phyloP scores from a whole-genome alignment of 1,140 invertebrate species.

The Solenopsis fugax region DNA sequence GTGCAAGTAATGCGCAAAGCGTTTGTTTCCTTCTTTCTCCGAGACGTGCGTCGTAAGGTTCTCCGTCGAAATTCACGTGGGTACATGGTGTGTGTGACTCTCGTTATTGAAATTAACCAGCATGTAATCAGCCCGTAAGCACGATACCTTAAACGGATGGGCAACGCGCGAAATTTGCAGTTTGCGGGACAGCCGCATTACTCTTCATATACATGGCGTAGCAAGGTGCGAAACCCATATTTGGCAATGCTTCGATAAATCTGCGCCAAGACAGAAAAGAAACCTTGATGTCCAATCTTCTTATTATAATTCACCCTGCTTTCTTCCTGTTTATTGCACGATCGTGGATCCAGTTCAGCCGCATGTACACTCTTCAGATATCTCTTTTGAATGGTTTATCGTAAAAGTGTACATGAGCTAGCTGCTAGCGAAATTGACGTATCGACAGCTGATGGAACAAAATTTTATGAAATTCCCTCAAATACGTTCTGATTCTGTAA shows the following conservation, averaged over 20 bases:
- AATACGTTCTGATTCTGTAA: neutral
- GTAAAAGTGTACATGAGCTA: neutral
- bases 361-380: neutral
- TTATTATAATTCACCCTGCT: slow-evolving; percentile 40
- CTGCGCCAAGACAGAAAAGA: slow-evolving; percentile 71
- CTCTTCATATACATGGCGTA: slow-evolving; percentile 47
- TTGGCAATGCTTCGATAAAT: slow-evolving; percentile 82
- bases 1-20: slow-evolving; percentile 26
- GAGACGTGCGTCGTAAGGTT: neutral
- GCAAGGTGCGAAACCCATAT: slow-evolving; percentile 82
- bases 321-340: slow-evolving; percentile 33
- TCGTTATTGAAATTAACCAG: slow-evolving; percentile 82
- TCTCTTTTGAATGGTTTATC: slow-evolving; percentile 37
- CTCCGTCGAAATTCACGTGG: slow-evolving; percentile 39
- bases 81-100: slow-evolving; percentile 44
- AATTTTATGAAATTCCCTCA: neutral
- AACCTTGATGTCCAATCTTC: slow-evolving; percentile 55
- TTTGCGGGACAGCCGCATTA: slow-evolving; percentile 75
- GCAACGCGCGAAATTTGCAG: slow-evolving; percentile 77
- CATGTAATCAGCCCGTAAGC: slow-evolving; percentile 77
- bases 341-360: slow-evolving; percentile 31
- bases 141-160: slow-evolving; percentile 79
- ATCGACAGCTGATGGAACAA: neutral
- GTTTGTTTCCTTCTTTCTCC: slow-evolving; percentile 41
- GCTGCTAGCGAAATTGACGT: neutral